Conservation (phyloP, 35 echinoderm and acorn worm genomes). For the Diadema setosum region DNA sequence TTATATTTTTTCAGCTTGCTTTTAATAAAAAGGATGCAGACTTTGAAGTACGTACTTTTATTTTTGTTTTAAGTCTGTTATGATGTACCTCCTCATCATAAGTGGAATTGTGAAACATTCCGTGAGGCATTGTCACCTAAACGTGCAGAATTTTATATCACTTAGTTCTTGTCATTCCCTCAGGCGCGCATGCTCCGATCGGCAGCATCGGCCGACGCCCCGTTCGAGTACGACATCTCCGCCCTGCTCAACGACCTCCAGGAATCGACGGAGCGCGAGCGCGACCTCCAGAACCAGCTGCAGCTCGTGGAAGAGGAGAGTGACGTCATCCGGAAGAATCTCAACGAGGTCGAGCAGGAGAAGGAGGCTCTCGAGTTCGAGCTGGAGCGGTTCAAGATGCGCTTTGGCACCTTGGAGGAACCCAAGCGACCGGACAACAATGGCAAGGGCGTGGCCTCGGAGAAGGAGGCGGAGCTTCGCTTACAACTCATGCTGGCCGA, state of each 20-base stretch:
- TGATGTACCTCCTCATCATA: no score
- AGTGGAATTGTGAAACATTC: no score
- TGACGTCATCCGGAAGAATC: constrained; percentile 64
- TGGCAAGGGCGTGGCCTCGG: constrained; percentile 70
- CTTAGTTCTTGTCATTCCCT: no score
- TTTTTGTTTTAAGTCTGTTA: no score
- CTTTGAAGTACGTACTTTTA: no score
- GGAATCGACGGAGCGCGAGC: constrained; percentile 77
- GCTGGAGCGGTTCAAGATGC: constrained; percentile 89
- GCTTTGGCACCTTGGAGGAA: constrained; percentile 93
- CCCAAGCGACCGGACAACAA: constrained; percentile 72
- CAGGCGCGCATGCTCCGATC: constrained; percentile 62
- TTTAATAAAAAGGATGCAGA: no score
- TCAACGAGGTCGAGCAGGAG: constrained; percentile 67
- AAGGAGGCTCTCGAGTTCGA: constrained; percentile 94
- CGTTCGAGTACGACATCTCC: constrained; percentile 77
- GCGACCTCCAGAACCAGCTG: constrained; percentile 93
- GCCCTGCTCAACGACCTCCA: constrained; percentile 88
- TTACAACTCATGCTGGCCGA: constrained; percentile 92
- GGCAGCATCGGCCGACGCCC: constrained; percentile 57
- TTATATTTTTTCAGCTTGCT: no score
- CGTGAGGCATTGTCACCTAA: no score
- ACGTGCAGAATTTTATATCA: no score
- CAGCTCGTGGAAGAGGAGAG: constrained; percentile 94
- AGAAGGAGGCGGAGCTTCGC: constrained; percentile 95